Evolutionary conservation across 2,888 invertebrate genomes (phyloP), one percentile per base, ranked within the genome.

Genomic region (Diarsia dahlii): DNA sequence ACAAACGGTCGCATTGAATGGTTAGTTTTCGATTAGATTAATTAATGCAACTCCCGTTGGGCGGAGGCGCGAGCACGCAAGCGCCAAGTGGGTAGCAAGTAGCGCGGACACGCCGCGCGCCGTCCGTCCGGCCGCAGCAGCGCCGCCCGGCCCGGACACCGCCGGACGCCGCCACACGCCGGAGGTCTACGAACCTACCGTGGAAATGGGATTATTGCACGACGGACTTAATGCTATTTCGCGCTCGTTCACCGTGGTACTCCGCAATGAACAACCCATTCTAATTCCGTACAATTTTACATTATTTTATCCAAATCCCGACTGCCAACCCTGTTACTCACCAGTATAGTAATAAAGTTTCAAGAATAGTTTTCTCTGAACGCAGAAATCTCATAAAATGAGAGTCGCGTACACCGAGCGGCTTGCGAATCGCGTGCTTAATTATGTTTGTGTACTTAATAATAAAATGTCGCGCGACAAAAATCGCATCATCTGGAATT

Each of bases 161-260:
- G 81, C 74, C 74, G 76, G 84, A 84, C 75, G 77, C 83, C 82
- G 75, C 63, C 72, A 68, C 74, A 66, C 81, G 87, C 45, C 89
- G 88, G 92, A 90, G 94, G 94, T 95, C 94, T 95, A 90, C 93
- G 94, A 95, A 95, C 95, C 93, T 84, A 93, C 94, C 95, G 94
- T 95, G 94, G 94, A 95, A 95, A 95, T 95, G 92, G 92, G 94
- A 95, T 95, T 95, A 95, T 93, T 94, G 93, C 94, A 91, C 94
- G 94, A 92, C 91, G 92, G 90, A 91, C 92, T 91, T 92, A 92
- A 93, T 91, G 92, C 91, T 91, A 92, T 94, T 95, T 93, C 91
- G 93, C 92, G 91, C 94, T 94, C 90, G 90, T 91, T 93, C 90
- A 74, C 60, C 82, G 69, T 70, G 56, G 12, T 67, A 87, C 85